Conservation (phyloP, 2,797 vertebrate genomes). For the Synanceia verrucosa region DNA sequence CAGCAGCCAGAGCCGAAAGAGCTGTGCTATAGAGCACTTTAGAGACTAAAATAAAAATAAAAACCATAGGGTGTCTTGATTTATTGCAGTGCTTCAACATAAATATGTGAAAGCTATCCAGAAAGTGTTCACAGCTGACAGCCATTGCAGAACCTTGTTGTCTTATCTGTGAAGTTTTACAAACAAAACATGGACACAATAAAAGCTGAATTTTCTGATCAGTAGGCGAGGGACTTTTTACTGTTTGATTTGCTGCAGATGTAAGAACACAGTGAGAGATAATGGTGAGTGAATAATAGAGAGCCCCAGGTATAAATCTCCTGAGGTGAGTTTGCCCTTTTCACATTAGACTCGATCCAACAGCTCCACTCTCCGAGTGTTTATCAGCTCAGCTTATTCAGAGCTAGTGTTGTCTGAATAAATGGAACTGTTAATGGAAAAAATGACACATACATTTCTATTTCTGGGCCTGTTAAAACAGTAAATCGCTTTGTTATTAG, state of each 20-base stretch:
- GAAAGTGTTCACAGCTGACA: background rate
- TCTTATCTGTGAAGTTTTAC: background rate
- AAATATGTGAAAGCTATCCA: slow-evolving; percentile 1
- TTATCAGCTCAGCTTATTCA: slow-evolving; percentile 40
- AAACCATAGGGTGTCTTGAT: background rate
- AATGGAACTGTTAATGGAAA: slow-evolving; percentile 34
- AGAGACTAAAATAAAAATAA: background rate
- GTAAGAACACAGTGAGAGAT: slow-evolving; percentile 11
- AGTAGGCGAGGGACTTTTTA: slow-evolving; percentile 3
- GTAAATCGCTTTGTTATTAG: slow-evolving; percentile 9
- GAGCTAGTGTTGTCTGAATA: slow-evolving; percentile 43
- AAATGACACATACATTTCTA: background rate
- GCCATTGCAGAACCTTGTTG: background rate
- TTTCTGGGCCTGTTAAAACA: slow-evolving; percentile 11
- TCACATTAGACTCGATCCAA: slow-evolving; percentile 45
- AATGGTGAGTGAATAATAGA: slow-evolving; percentile 33
- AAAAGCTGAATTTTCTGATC: background rate
- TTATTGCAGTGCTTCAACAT: background rate
- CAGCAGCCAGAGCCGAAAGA: background rate
- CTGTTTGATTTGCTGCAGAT: slow-evolving; percentile 19
- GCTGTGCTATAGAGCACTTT: background rate
- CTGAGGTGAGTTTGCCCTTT: slow-evolving; percentile 40
- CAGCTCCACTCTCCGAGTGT: slow-evolving; percentile 46
- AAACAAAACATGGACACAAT: background rate
- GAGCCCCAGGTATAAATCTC: slow-evolving; percentile 25